These are phyloP conservation scores for Diloba caeruleocephala DNA, from an alignment of 2,888 invertebrate genomes.

Conservation along the genomic window DNA sequence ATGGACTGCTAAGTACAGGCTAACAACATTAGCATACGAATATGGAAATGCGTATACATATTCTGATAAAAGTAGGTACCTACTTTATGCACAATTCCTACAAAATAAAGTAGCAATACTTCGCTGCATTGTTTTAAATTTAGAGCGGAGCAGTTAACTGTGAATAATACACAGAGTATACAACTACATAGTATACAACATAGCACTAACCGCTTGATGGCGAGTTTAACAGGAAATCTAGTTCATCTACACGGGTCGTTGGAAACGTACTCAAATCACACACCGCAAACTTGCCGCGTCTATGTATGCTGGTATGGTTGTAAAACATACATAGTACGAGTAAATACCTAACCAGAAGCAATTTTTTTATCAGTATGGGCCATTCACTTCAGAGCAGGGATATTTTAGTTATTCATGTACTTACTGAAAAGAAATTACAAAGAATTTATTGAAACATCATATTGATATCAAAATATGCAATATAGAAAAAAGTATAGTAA, in stretches of 20 bases:
- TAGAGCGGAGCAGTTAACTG: slow-evolving; percentile 66
- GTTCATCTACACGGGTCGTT: slow-evolving; percentile 79
- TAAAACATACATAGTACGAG: slow-evolving; percentile 8
- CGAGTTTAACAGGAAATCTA: slow-evolving; percentile 76
- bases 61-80: slow-evolving; percentile 1
- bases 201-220: slow-evolving; percentile 57
- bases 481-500: too few species aligned
- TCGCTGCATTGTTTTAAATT: slow-evolving; percentile 67
- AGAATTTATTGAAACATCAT: too few species aligned
- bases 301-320: slow-evolving; percentile 15
- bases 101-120: slow-evolving; percentile 23
- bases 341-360: too few species aligned
- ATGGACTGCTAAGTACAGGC: slow-evolving; percentile 28
- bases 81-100: too few species aligned
- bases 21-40: slow-evolving; percentile 10
- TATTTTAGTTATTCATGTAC: too few species aligned
- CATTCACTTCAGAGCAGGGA: too few species aligned
- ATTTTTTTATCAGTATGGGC: too few species aligned
- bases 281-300: slow-evolving; percentile 55
- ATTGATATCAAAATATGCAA: too few species aligned
- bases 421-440: too few species aligned
- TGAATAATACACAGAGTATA: slow-evolving; percentile 60
- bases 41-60: slow-evolving; percentile 3
- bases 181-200: slow-evolving; percentile 46
- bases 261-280: slow-evolving; percentile 68